These are phyloP conservation scores for Enteromius unitaeniatus DNA, from an alignment of 2,797 vertebrate species.

Conservation along the genomic window DNA sequence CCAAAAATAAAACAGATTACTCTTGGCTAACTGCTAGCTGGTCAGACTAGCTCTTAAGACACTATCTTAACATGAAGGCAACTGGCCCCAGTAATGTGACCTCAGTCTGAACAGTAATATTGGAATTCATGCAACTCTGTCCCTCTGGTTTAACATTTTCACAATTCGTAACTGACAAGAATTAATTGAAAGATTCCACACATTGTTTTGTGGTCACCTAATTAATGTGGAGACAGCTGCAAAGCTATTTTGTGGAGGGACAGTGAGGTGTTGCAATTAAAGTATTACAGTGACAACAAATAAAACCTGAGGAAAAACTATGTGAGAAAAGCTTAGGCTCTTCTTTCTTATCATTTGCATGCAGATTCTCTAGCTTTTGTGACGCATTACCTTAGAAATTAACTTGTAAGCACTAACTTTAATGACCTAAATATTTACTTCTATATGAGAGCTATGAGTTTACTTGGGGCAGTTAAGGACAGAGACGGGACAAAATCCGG, in stretches of 20 bases:
- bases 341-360: background rate
- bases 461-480: background rate
- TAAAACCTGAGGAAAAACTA: background rate
- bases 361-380: background rate
- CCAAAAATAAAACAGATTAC: too few relatives aligned
- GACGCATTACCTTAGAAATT: background rate
- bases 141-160: background rate
- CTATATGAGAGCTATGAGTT: background rate
- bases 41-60: too few relatives aligned
- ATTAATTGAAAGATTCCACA: background rate
- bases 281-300: background rate
- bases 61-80: too few relatives aligned
- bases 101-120: background rate
- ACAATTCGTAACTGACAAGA: background rate
- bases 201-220: background rate
- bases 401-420: background rate
- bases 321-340: background rate
- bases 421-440: background rate
- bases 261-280: background rate
- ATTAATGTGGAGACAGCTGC: background rate
- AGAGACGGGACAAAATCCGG: background rate
- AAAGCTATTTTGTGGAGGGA: background rate
- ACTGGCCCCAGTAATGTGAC: too few relatives aligned
- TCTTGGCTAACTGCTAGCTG: too few relatives aligned
- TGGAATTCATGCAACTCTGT: background rate